Percentiles rank a stretch among this genome's conserved stretches.
These are phyloP conservation scores for Clarias pachynema DNA, from an alignment of 2,797 vertebrate genomes.

Conservation along the genomic window DNA sequence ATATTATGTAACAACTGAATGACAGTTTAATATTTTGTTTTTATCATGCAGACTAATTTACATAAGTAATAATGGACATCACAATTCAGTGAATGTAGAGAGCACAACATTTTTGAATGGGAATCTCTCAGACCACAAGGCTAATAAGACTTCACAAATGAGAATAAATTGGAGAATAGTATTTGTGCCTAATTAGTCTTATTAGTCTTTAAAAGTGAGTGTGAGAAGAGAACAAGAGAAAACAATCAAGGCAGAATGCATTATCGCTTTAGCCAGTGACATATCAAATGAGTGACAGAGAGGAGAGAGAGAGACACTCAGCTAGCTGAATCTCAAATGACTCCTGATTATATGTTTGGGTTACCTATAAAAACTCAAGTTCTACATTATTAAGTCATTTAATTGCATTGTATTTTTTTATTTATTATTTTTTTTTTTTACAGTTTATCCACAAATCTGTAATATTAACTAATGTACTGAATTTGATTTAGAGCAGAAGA, in stretches of 20 bases:
- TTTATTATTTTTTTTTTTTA: not conserved
- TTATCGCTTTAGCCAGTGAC: slow-evolving; percentile 6
- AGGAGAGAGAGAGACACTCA: not conserved
- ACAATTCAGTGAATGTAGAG: not conserved
- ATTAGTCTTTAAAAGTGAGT: not conserved
- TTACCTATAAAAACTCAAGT: slow-evolving; percentile 12
- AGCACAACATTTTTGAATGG: not conserved
- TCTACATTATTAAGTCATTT: not conserved
- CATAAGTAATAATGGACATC: not conserved
- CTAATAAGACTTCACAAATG: not conserved
- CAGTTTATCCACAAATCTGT: not conserved
- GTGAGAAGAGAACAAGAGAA: not conserved
- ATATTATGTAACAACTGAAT: not conserved
- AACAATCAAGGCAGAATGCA: not conserved
- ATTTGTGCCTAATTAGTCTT: not conserved
- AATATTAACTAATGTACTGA: not conserved
- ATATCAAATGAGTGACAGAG: not conserved
- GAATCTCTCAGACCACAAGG: not conserved
- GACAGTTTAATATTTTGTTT: not conserved
- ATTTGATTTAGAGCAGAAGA: not conserved
- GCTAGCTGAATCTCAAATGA: slow-evolving; percentile 8
- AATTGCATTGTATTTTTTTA: not conserved
- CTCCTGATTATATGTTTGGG: not conserved
- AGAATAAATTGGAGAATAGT: slow-evolving; percentile 4
- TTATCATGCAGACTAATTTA: not conserved